phyloP scores from a whole-genome alignment of 2,113 vertebrate species.

The Catharus fuscescens region DNA sequence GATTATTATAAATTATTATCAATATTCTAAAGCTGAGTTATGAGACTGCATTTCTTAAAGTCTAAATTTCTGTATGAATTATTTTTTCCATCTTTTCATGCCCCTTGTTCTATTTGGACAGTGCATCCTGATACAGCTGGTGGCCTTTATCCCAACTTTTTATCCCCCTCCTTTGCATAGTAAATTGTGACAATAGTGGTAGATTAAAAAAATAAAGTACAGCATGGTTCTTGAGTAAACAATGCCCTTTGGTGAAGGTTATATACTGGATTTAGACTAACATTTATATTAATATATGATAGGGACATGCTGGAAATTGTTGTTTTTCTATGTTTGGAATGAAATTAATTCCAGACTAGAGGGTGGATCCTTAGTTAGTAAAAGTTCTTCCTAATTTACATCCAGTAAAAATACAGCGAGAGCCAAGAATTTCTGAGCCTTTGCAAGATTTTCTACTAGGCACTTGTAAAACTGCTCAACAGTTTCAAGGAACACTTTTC shows the following conservation, averaged over 20 bases:
- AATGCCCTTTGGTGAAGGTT: background rate
- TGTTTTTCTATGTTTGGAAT: background rate
- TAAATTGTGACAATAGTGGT: background rate
- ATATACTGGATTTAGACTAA: background rate
- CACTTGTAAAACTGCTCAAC: background rate
- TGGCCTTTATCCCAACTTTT: background rate
- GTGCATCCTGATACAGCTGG: background rate
- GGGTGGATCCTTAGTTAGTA: background rate
- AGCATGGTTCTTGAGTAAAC: background rate
- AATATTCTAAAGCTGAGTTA: background rate
- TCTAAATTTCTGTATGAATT: background rate
- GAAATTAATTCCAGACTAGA: background rate
- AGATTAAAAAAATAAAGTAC: background rate
- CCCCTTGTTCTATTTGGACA: background rate
- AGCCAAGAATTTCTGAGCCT: background rate
- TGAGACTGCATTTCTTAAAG: background rate
- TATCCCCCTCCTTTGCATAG: background rate
- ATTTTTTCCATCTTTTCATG: background rate
- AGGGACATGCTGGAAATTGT: background rate
- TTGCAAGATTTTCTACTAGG: background rate
- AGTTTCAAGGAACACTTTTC: background rate
- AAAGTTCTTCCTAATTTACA: slow-evolving; percentile 16
- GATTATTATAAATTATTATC: background rate
- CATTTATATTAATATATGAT: background rate
- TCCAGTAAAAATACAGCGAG: background rate